phyloP scores from a whole-genome alignment of 2,888 invertebrate species.

The Rotaria magnacalcarata region DNA sequence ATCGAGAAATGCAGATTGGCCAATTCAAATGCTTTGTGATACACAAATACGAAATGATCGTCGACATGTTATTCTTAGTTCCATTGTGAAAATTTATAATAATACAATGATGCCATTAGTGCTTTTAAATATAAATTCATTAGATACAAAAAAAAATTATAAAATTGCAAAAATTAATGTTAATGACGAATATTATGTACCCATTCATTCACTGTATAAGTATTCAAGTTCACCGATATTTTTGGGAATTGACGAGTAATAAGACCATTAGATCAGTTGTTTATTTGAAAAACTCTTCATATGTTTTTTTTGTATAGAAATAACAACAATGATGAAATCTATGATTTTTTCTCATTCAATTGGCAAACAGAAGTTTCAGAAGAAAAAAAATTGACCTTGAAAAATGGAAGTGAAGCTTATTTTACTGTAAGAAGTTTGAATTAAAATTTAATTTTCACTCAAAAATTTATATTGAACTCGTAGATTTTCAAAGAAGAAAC shows the following conservation, averaged over 20 bases:
- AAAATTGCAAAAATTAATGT: background rate
- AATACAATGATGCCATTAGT: background rate
- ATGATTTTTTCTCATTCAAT: constrained; percentile 24
- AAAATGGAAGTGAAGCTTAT: background rate
- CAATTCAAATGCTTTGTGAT: background rate
- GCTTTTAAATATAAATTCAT: background rate
- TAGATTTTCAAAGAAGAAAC: background rate
- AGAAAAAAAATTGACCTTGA: constrained; percentile 10
- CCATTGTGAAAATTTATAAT: constrained; percentile 10
- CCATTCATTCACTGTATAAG: background rate
- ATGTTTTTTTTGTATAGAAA: too few species aligned
- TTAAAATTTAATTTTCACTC: too few species aligned
- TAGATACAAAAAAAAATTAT: background rate
- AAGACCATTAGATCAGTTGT: too few species aligned
- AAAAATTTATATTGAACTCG: too few species aligned
- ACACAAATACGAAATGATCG: background rate
- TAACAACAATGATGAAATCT: background rate
- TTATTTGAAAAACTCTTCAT: too few species aligned
- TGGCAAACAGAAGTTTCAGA: background rate
- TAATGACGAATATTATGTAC: background rate
- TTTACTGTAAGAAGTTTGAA: background rate
- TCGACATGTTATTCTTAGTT: background rate
- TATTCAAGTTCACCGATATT: background rate
- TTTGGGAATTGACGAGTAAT: background rate
- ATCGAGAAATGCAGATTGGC: background rate